These are phyloP conservation scores for Bombus soroeensis DNA, from an alignment of 1,140 invertebrate species.

Conservation along the genomic window DNA sequence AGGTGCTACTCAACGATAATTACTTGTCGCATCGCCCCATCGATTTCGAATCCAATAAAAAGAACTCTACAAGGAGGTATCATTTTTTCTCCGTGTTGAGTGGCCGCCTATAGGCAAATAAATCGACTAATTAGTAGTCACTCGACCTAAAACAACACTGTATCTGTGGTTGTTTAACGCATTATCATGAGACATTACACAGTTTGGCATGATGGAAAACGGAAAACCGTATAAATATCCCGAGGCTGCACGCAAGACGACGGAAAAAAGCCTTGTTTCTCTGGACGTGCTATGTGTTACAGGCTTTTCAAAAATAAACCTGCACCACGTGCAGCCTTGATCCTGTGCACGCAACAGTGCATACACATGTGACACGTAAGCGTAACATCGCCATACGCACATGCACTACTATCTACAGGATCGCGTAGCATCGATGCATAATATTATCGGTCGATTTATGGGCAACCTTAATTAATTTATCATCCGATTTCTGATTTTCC, in stretches of 20 bases:
- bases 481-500: slow-evolving; percentile 39
- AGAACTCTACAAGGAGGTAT: not conserved
- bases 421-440: slow-evolving; percentile 38
- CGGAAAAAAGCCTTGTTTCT: slow-evolving; percentile 49
- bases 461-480: slow-evolving; percentile 24
- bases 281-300: slow-evolving; percentile 26
- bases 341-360: slow-evolving; percentile 62
- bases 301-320: slow-evolving; percentile 65
- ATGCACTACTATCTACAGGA: slow-evolving; percentile 3
- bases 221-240: slow-evolving; percentile 63
- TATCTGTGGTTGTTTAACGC: not conserved
- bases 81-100: not conserved
- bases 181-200: slow-evolving; percentile 39
- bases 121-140: slow-evolving; percentile 26
- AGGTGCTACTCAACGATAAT: slow-evolving; percentile 41
- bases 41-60: not conserved
- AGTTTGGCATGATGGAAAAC: slow-evolving; percentile 28
- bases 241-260: slow-evolving; percentile 57
- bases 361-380: slow-evolving; percentile 39
- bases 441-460: slow-evolving; percentile 52
- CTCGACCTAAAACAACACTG: not conserved
- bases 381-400: slow-evolving; percentile 9
- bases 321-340: slow-evolving; percentile 65
- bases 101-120: not conserved
- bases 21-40: slow-evolving; percentile 1